Evolutionary conservation across 1,140 invertebrate genomes (phyloP).

Genomic region (Lucilia sericata): DNA sequence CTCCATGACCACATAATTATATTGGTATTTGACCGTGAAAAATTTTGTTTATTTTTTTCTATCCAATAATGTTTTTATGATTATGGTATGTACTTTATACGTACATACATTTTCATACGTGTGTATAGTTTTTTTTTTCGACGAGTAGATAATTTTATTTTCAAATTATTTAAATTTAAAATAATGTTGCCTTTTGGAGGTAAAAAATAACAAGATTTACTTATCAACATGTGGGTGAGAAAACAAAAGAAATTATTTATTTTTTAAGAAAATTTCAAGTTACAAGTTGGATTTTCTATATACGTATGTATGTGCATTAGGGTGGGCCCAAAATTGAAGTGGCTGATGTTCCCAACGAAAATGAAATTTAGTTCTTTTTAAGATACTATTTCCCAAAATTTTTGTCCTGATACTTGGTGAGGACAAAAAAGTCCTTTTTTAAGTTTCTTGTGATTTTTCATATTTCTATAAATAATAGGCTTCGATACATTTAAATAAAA

Average conservation of each 20-base stretch:
- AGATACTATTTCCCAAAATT: too few relatives aligned
- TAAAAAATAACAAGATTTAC: background rate
- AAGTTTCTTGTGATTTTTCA: too few relatives aligned
- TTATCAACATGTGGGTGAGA: conserved; percentile 19
- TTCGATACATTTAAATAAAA: too few relatives aligned
- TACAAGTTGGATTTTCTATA: too few relatives aligned
- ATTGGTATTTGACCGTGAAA: conserved; percentile 23
- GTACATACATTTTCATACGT: too few relatives aligned
- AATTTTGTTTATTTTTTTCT: background rate
- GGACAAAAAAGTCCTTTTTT: too few relatives aligned
- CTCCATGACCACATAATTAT: conserved; percentile 17
- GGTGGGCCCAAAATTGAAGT: too few relatives aligned
- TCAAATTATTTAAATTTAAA: conserved; percentile 8
- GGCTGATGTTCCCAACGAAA: too few relatives aligned
- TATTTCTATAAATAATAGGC: too few relatives aligned
- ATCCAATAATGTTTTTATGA: background rate
- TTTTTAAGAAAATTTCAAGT: background rate
- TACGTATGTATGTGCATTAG: too few relatives aligned
- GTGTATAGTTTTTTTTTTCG: background rate
- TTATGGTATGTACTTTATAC: background rate
- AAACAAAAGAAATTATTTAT: background rate
- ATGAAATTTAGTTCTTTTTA: too few relatives aligned
- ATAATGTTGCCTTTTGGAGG: background rate
- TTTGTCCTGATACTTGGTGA: too few relatives aligned
- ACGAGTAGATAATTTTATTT: background rate